Evolutionary conservation across 2,888 invertebrate genomes (phyloP), one percentile per base, ranked within the genome.

Genomic region (Salticus scenicus): DNA sequence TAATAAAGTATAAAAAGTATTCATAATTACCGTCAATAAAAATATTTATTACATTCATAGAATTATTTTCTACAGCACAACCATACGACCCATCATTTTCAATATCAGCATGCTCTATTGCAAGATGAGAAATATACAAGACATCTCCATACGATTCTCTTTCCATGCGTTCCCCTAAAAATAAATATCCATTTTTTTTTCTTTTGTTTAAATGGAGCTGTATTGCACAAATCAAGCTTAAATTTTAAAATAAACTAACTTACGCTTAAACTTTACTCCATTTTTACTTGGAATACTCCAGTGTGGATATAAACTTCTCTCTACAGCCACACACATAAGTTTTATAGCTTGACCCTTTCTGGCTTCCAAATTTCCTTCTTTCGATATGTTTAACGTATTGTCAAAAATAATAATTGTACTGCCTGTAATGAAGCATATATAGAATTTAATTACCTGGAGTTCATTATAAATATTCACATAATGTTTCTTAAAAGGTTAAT

Each of bases 361-460:
- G 4, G 70, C 10, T 47, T 41, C 67, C 0, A 82, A 7, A 27
- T 20, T 7, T 5, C 75, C 75, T 12, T 69, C 42, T 0, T 63
- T 37, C 8, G 41, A 24, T 1, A 64, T 20, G 8, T 5, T 74
- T 5, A 42, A 30, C 1, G 27, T 1, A 0, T 31, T 31, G 24
- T 27, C 27, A 28, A 70, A 30, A 0, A 24, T 2, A 31, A 82
- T n/a, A 12, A 31, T 24, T 1, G 75, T 42, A 30, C 74, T 69
- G 33, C 81, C 81, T 82, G 28, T 20, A 30, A 67, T 28, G n/a
- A 41, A 63, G n/a, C n/a, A n/a, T n/a, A n/a, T n/a, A n/a, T n/a
- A n/a, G n/a, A n/a, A n/a, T n/a, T n/a, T n/a, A n/a, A n/a, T n/a
- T n/a, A n/a, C n/a, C n/a, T n/a, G n/a, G n/a, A n/a, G n/a, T n/a